These are phyloP conservation scores for Etheostoma cragini DNA, from an alignment of 2,113 vertebrate genomes.

Conservation along the genomic window DNA sequence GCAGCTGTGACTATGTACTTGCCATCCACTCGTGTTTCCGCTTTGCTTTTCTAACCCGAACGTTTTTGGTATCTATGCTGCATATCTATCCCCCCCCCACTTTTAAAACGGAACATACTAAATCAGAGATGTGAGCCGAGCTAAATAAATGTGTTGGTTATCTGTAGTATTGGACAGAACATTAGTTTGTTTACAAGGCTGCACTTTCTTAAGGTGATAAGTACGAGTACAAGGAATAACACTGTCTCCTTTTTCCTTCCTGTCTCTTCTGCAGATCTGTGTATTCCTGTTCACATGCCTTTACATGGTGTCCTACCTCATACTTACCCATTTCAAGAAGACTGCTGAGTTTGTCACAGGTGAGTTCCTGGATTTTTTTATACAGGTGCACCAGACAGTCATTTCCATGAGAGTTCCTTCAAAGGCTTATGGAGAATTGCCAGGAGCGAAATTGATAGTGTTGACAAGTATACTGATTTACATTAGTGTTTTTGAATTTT, in stretches of 20 bases:
- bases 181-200: background rate
- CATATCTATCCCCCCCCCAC: background rate
- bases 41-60: background rate
- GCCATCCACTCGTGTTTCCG: background rate
- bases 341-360: slow-evolving; percentile 92
- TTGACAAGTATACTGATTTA: slow-evolving; percentile 48
- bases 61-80: slow-evolving; percentile 1
- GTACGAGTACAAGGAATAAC: background rate
- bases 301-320: slow-evolving; percentile 93
- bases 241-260: background rate
- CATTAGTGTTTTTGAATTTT: slow-evolving; percentile 23
- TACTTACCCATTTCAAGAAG: slow-evolving; percentile 95
- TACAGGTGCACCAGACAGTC: background rate
- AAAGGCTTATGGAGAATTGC: slow-evolving; percentile 18
- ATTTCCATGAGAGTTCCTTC: background rate
- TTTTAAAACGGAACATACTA: background rate
- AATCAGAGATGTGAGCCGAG: background rate
- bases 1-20: background rate
- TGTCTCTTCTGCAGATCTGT: slow-evolving; percentile 87
- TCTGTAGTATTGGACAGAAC: background rate
- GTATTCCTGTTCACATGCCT: slow-evolving; percentile 92
- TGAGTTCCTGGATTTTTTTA: slow-evolving; percentile 69
- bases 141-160: slow-evolving; percentile 1
- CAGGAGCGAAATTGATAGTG: slow-evolving; percentile 18
- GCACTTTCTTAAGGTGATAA: background rate